A percentile compares a stretch with the other conserved stretches of the same genome.
These are phyloP conservation scores for Emmelina monodactyla DNA, from an alignment of 2,888 invertebrate genomes.

Conservation along the genomic window DNA sequence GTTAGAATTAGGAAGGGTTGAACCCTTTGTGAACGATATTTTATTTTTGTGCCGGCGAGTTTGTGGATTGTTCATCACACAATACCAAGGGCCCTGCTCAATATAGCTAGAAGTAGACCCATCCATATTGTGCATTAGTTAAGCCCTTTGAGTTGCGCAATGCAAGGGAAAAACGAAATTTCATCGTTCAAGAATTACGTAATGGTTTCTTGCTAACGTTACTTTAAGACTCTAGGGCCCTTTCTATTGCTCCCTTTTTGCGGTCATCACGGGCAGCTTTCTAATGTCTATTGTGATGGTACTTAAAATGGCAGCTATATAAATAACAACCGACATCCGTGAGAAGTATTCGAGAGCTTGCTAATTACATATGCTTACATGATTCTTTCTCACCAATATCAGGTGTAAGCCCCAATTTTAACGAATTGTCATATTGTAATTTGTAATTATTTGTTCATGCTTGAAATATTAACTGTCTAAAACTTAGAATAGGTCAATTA, in stretches of 20 bases:
- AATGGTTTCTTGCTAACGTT: constrained; percentile 19
- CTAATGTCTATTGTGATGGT: constrained; percentile 56
- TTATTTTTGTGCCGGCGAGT: constrained; percentile 30
- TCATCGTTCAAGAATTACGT: constrained; percentile 48
- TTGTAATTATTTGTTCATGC: no score
- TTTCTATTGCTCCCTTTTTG: constrained; percentile 58
- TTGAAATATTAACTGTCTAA: no score
- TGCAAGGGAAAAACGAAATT: constrained; percentile 24
- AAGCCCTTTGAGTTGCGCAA: constrained; percentile 19
- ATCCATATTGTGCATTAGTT: constrained; percentile 23
- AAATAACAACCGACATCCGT: constrained; percentile 45
- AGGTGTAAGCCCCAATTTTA: no score
- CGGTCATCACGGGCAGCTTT: constrained; percentile 56
- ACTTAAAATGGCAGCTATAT: constrained; percentile 28
- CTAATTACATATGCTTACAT: constrained; percentile 30
- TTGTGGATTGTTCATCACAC: constrained; percentile 36
- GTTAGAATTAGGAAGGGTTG: constrained; percentile 49
- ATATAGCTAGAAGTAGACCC: constrained; percentile 25
- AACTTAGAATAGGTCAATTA: no score
- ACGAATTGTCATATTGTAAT: no score
- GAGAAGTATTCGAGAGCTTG: constrained; percentile 35
- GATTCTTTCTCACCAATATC: constrained; percentile 15
- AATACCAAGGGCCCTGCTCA: constrained; percentile 41
- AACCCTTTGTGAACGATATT: constrained; percentile 53
- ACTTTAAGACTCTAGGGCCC: constrained; percentile 24